phyloP scores from a whole-genome alignment of 1,140 invertebrate genomes.

The Pentalonia nigronervosa region DNA sequence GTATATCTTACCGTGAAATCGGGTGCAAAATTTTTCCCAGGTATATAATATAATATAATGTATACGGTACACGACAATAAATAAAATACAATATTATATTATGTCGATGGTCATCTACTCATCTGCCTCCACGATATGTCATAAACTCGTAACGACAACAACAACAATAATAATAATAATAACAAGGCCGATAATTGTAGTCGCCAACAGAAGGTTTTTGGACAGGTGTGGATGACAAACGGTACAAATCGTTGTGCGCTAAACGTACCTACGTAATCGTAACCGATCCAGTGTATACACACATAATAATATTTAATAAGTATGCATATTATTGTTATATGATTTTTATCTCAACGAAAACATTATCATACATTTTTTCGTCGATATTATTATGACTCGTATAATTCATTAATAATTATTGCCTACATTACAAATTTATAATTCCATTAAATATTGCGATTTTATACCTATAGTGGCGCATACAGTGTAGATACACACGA shows the following conservation, averaged over 20 bases:
- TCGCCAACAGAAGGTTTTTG: not conserved
- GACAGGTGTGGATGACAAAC: not conserved
- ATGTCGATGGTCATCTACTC: not conserved
- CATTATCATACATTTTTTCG: no score
- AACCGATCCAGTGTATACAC: not conserved
- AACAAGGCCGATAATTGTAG: no score
- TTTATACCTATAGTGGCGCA: no score
- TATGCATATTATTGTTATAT: no score
- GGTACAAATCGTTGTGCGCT: not conserved
- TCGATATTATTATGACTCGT: no score
- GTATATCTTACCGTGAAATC: not conserved
- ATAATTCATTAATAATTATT: no score
- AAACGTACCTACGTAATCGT: not conserved
- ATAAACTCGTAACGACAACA: not conserved
- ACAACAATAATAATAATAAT: no score
- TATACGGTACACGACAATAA: not conserved
- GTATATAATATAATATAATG: not conserved
- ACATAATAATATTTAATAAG: no score
- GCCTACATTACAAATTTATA: no score
- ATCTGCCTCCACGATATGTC: not conserved
- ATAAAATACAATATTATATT: not conserved
- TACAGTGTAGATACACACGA: no score
- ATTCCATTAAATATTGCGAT: no score
- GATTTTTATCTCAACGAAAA: no score
- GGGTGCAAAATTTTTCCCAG: not conserved